Evolutionary conservation across 2,113 vertebrate genomes (phyloP), one percentile per base, ranked within the genome.

Genomic region (Cercocebus atys): DNA sequence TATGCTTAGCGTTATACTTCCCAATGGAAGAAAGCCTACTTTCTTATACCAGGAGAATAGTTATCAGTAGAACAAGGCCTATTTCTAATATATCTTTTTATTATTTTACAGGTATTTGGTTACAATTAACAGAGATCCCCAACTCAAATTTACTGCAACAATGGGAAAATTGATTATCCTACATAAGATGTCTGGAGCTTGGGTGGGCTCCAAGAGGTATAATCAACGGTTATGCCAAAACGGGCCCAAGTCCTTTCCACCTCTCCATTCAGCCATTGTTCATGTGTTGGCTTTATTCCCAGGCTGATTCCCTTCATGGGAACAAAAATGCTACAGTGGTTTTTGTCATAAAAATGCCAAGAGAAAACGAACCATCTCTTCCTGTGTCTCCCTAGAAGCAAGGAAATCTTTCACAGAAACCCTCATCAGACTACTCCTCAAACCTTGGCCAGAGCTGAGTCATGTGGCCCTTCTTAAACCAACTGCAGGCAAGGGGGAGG

Each of bases 131-230:
- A 95, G 55, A 85, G 30, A 84, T 88, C 45, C 43, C 8, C 47
- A 85, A 97, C 50, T 96, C 45, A 88, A 92, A 96, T 94, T 76
- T 88, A 94, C 88, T 8, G 93, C 45, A 61, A 70, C 43, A 92
- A 64, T 83, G 50, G 83, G 14, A 22, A 91, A 85, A 84, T 38
- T 20, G 88, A 66, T 88, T 68, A 61, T 27, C 45, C 25, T 11
- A 59, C 10, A 27, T 66, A 93, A 66, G 17, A 92, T 68, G 17
- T 76, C 38, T 81, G 35, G 64, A 90, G 43, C 18, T 72, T 80
- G 83, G 59, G 30, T 52, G 38, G 12, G 10, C 55, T 87, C 88
- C 57, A 88, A 61, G 17, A 20, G 6, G 30, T 52, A 50, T n/a
- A 18, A 57, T 86, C 92, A 70, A 45, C 27, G 43, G 38, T 75